A percentile compares a stretch with the other conserved stretches of the same genome.
These are phyloP conservation scores for Pristionchus fissidentatus DNA, from an alignment of 2,888 invertebrate species.

Conservation along the genomic window DNA sequence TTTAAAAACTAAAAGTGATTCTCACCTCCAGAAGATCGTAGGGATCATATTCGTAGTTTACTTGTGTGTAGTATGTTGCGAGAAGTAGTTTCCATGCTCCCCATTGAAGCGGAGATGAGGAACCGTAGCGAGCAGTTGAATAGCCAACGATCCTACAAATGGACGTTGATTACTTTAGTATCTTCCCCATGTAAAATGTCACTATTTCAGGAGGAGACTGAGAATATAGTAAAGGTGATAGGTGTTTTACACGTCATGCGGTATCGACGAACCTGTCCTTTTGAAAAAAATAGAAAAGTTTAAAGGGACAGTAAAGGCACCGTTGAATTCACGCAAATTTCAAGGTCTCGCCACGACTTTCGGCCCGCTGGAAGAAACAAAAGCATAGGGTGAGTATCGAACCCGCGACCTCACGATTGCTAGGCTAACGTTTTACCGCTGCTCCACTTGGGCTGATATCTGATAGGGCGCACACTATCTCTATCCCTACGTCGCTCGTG, in stretches of 20 bases:
- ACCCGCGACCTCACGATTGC: no score
- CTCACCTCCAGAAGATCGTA: not conserved
- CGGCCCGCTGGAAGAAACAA: no score
- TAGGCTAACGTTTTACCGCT: no score
- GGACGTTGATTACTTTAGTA: not conserved
- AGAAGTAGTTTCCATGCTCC: constrained; percentile 56
- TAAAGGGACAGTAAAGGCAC: no score
- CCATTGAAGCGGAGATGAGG: not conserved
- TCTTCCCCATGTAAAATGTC: not conserved
- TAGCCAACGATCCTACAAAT: constrained; percentile 37
- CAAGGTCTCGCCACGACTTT: no score
- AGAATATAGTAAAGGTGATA: not conserved
- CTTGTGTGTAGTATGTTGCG: constrained; percentile 48
- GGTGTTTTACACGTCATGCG: not conserved
- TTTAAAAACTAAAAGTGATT: not conserved
- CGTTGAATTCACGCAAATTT: no score
- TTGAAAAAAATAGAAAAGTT: no score
- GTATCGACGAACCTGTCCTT: not conserved
- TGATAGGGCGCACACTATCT: no score
- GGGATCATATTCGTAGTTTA: not conserved
- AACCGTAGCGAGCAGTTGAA: constrained; percentile 15
- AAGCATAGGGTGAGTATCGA: no score
- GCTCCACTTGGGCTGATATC: no score
- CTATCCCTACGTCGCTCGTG: no score
- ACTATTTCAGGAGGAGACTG: not conserved